phyloP scores from a whole-genome alignment of 2,797 vertebrate species.

The Mionectes olivaceus region DNA sequence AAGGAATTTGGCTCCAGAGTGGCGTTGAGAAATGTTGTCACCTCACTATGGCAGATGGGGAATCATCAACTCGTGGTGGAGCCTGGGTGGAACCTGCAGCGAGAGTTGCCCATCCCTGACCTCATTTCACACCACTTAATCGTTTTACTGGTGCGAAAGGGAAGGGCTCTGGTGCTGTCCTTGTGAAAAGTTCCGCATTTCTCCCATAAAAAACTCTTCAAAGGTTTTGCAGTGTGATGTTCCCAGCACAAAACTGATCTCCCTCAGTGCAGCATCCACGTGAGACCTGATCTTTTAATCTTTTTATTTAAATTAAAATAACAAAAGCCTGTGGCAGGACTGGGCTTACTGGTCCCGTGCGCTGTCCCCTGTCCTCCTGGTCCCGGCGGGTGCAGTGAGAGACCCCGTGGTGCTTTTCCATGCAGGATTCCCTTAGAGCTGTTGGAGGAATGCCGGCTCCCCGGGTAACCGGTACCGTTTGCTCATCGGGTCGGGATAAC shows the following conservation, averaged over 20 bases:
- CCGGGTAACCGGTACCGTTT: not conserved
- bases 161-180: not conserved
- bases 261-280: not conserved
- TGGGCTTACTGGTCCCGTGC: accelerated
- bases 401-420: not conserved
- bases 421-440: conserved; percentile 31
- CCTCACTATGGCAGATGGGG: not conserved
- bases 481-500: not conserved
- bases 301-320: not conserved
- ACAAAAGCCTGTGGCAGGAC: not conserved
- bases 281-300: not conserved
- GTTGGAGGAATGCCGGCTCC: not conserved
- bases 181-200: not conserved
- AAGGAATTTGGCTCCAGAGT: not conserved
- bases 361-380: not conserved
- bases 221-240: not conserved
- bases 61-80: accelerated
- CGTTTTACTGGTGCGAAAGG: not conserved
- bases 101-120: not conserved
- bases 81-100: not conserved
- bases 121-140: not conserved
- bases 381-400: not conserved
- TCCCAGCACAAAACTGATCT: not conserved
- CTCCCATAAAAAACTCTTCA: not conserved
- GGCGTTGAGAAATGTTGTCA: accelerated